Conservation (phyloP, 53 echinoderm and acorn worm genomes). For the Paracentrotus lividus region DNA sequence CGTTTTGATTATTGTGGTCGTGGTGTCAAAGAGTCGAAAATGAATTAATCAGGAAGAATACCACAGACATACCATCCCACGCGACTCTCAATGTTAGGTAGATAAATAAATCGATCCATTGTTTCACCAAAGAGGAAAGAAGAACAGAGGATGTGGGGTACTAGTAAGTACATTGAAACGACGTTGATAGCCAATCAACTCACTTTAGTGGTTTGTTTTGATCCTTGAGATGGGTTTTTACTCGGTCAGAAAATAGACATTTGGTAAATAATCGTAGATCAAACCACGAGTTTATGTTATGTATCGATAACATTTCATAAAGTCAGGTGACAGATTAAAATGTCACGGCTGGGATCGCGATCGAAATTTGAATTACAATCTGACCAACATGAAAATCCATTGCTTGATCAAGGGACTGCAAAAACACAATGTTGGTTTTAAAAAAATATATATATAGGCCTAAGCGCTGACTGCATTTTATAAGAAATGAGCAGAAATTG, state of each 20-base stretch:
- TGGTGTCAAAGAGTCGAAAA: not conserved
- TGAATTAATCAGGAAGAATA: not conserved
- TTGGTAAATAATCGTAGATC: constrained; percentile 9
- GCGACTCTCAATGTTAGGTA: not conserved
- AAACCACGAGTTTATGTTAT: not conserved
- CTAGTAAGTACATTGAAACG: constrained; percentile 10
- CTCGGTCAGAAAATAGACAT: not conserved
- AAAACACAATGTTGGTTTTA: no score
- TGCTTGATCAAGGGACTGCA: no score
- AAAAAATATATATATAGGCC: no score
- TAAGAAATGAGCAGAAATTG: no score
- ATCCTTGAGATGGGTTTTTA: not conserved
- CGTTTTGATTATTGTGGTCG: constrained; percentile 8
- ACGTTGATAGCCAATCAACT: constrained; percentile 7
- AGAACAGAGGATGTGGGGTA: not conserved
- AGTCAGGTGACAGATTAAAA: not conserved
- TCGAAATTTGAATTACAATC: no score
- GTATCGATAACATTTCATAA: not conserved
- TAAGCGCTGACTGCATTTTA: no score
- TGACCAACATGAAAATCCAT: no score
- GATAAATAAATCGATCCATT: constrained; percentile 15
- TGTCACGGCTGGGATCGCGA: no score
- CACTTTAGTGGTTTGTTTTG: constrained; percentile 26
- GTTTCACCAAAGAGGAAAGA: not conserved
- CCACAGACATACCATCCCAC: constrained; percentile 3